phyloP scores from a whole-genome alignment of 2,113 vertebrate species.

The Actenoides hombroni region DNA sequence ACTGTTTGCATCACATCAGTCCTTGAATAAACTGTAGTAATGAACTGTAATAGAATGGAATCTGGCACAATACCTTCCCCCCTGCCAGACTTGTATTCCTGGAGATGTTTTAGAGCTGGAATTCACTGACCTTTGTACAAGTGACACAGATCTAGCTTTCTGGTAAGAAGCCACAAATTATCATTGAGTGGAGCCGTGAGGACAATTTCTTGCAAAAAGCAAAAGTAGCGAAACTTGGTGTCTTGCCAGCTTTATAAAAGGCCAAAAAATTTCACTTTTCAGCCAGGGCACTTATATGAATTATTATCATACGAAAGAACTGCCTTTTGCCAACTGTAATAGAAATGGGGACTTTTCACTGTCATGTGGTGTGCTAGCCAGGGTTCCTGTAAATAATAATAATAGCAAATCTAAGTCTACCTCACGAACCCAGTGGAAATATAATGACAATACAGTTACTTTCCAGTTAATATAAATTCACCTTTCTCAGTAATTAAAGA shows the following conservation, averaged over 20 bases:
- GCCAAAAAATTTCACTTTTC: slow-evolving; percentile 3
- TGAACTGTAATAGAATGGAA: not conserved
- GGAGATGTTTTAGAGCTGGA: slow-evolving; percentile 26
- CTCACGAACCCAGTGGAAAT: not conserved
- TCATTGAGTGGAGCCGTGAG: not conserved
- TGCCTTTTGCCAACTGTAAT: slow-evolving; percentile 19
- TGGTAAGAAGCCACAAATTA: slow-evolving; percentile 53
- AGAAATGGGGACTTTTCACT: slow-evolving; percentile 18
- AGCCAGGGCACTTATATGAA: slow-evolving; percentile 33
- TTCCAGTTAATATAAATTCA: not conserved
- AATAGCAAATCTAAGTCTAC: not conserved
- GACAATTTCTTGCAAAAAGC: slow-evolving; percentile 37
- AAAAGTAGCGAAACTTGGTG: slow-evolving; percentile 45
- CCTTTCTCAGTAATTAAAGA: not conserved
- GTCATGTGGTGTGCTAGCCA: not conserved
- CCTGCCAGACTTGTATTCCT: not conserved
- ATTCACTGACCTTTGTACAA: slow-evolving; percentile 46
- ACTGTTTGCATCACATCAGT: not conserved
- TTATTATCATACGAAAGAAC: slow-evolving; percentile 26
- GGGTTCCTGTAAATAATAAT: slow-evolving; percentile 6
- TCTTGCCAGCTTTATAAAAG: slow-evolving; percentile 46
- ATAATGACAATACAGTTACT: not conserved
- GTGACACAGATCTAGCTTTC: slow-evolving; percentile 51
- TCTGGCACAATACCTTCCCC: not conserved
- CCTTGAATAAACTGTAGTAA: not conserved